A percentile compares a stretch with the other conserved stretches of the same genome.
phyloP scores from a whole-genome alignment of 2,888 invertebrate species.

The Zhuqinia jingwanae region DNA sequence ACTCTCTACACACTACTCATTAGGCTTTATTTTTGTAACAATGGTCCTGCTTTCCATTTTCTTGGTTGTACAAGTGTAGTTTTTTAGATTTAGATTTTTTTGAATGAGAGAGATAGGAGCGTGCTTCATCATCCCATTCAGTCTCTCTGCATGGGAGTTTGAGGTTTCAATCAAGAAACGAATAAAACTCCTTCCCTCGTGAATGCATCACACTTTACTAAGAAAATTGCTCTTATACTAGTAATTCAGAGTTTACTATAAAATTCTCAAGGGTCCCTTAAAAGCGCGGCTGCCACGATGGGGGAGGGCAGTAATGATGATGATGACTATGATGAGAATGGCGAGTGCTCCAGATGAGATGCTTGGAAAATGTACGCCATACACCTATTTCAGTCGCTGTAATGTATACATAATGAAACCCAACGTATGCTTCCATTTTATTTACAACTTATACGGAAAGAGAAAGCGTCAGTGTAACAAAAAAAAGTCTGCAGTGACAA shows the following conservation, averaged over 20 bases:
- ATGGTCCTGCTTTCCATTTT: conserved; percentile 28
- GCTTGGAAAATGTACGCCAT: too few species aligned
- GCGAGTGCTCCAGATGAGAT: not conserved
- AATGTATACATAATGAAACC: not conserved
- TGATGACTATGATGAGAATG: not conserved
- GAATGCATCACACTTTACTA: not conserved
- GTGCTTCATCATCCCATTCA: not conserved
- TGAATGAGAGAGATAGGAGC: not conserved
- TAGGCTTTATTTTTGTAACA: conserved; percentile 22
- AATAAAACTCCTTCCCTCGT: not conserved
- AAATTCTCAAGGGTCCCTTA: conserved; percentile 35
- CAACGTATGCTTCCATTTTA: not conserved
- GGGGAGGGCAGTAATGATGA: not conserved
- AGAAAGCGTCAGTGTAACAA: not conserved
- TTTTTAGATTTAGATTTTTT: not conserved
- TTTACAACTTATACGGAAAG: not conserved
- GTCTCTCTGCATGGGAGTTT: not conserved
- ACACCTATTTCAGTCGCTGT: too few species aligned
- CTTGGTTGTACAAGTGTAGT: not conserved
- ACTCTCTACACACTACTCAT: not conserved
- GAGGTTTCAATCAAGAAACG: conserved; percentile 18
- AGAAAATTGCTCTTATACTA: conserved; percentile 1
- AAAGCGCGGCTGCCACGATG: conserved; percentile 10
- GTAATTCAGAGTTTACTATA: conserved; percentile 17
- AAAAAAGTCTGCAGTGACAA: not conserved